Conservation (phyloP, 2,797 vertebrate species). For the Glyptemys insculpta region DNA sequence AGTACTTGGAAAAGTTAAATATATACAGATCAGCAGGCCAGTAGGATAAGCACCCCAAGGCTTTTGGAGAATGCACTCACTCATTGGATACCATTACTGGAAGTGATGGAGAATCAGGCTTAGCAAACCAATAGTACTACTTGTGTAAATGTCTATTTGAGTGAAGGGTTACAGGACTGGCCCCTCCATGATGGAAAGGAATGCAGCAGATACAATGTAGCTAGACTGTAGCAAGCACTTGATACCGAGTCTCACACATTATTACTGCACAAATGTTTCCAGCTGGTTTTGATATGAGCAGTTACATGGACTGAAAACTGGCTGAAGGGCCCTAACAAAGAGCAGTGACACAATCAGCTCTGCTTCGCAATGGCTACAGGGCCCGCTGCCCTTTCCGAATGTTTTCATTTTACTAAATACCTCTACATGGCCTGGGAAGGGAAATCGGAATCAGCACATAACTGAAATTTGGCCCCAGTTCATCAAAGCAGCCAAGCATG, state of each 20-base stretch:
- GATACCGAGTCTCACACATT: neutral
- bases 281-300: neutral
- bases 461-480: neutral
- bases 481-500: neutral
- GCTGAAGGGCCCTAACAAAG: neutral
- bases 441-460: neutral
- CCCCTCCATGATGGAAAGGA: neutral
- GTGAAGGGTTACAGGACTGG: neutral
- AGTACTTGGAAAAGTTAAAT: neutral
- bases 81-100: neutral
- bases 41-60: neutral
- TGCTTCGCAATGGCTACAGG: neutral
- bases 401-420: neutral
- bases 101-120: neutral
- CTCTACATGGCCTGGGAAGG: neutral
- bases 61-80: neutral
- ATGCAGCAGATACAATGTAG: neutral
- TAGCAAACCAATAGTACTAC: neutral
- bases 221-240: neutral
- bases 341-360: neutral
- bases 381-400: neutral
- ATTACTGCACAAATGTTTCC: neutral
- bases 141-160: neutral
- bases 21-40: neutral
- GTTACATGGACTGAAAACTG: neutral